Conservation (phyloP, 1,140 invertebrate genomes). For the Argopecten irradians region DNA sequence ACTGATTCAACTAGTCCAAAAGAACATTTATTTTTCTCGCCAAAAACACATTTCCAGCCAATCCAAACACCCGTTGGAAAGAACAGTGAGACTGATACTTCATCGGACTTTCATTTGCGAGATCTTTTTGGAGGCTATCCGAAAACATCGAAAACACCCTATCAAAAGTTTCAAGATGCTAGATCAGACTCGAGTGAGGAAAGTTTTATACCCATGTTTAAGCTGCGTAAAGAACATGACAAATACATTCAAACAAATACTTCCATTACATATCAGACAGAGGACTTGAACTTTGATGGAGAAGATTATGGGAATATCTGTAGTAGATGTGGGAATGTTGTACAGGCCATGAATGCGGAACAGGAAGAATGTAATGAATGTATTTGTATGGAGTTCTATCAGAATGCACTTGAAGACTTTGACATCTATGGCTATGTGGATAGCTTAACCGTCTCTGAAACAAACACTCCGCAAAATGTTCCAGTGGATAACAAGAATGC, state of each 20-base stretch:
- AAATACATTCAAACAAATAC: conserved; percentile 65
- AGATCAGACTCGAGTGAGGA: conserved; percentile 46
- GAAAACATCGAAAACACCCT: conserved; percentile 55
- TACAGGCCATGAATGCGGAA: conserved; percentile 41
- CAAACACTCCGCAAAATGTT: conserved; percentile 48
- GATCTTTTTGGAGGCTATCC: conserved; percentile 63
- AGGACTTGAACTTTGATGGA: not conserved
- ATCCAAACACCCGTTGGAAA: conserved; percentile 60
- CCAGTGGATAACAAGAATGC: conserved; percentile 30
- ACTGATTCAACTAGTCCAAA: conserved; percentile 40
- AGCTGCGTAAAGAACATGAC: conserved; percentile 59
- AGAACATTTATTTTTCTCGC: conserved; percentile 66
- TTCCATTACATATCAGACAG: conserved; percentile 49
- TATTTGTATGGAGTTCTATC: not conserved
- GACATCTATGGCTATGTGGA: conserved; percentile 54
- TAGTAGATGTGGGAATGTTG: conserved; percentile 40
- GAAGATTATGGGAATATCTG: conserved; percentile 36
- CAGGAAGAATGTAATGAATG: conserved; percentile 38
- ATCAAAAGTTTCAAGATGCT: conserved; percentile 57
- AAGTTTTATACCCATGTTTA: conserved; percentile 64
- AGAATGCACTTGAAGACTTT: conserved; percentile 35
- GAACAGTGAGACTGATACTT: conserved; percentile 39
- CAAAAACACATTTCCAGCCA: conserved; percentile 67
- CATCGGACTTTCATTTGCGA: conserved; percentile 40
- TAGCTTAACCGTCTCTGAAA: conserved; percentile 54